A percentile compares a stretch with the other conserved stretches of the same genome.
Evolutionary conservation across 1,140 invertebrate genomes (phyloP).

Genomic region (Ostrea edulis): DNA sequence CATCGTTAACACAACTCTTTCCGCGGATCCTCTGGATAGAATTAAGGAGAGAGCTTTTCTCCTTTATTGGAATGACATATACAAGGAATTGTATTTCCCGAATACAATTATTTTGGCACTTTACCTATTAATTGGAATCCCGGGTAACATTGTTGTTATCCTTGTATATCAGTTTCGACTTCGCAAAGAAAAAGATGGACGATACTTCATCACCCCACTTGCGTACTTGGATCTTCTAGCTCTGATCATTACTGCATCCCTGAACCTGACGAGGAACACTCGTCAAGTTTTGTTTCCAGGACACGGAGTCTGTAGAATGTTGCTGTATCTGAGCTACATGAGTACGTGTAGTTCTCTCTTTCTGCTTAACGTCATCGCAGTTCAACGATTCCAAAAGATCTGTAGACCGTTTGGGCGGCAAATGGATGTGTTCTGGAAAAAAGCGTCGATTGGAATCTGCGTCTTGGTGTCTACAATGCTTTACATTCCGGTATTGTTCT

Average conservation of each 20-base stretch:
- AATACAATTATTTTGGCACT: conserved; percentile 15
- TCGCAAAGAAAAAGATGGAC: conserved; percentile 18
- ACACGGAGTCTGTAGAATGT: conserved; percentile 29
- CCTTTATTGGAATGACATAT: conserved; percentile 11
- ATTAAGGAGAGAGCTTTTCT: not conserved
- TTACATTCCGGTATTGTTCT: conserved; percentile 35
- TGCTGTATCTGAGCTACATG: conserved; percentile 46
- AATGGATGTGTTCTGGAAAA: conserved; percentile 47
- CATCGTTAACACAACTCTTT: not conserved
- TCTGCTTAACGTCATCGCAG: conserved; percentile 19
- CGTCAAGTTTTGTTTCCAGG: conserved; percentile 7
- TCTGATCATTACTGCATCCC: not conserved
- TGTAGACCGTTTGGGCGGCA: conserved; percentile 16
- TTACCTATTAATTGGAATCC: conserved; percentile 22
- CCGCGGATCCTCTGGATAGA: not conserved
- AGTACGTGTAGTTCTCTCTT: conserved; percentile 50
- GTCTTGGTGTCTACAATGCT: not conserved
- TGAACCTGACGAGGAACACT: conserved; percentile 16
- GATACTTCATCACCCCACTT: conserved; percentile 38
- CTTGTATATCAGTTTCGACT: conserved; percentile 41
- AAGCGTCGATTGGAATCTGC: conserved; percentile 16
- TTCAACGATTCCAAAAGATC: conserved; percentile 14
- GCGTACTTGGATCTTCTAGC: conserved; percentile 36
- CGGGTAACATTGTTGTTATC: conserved; percentile 28
- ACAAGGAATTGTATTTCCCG: not conserved